Evolutionary conservation across 2,888 invertebrate species (phyloP), one percentile per base, ranked within the genome.

Genomic region (Hetaerina titia): DNA sequence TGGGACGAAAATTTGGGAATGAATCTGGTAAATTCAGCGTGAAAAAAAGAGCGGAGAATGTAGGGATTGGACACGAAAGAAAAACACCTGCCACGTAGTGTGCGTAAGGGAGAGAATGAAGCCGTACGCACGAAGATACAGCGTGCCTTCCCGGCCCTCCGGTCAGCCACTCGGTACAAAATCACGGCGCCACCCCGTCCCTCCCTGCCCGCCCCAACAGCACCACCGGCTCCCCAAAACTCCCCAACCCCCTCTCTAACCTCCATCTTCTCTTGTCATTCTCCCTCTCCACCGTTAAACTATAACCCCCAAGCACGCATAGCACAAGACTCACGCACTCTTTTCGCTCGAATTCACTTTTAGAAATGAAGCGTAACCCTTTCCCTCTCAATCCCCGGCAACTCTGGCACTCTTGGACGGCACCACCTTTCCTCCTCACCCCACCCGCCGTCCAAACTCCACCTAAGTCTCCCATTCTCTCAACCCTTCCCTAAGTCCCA

Each of bases 271-370:
- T 45, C 31, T 31, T 81, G 81, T 81, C 81, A 81, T 69, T 69
- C 69, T n/a, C 81, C 15, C 74, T n/a, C 74, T 5, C 81, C 31
- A 31, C 31, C 9, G 31, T 22, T 31, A 31, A 31, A 13, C 69
- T n/a, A 69, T 13, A 15, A 31, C 81, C n/a, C 25, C 81, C 13
- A 4, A 25, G 31, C 81, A 81, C 81, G 81, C 19, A 81, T 31
- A 13, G 25, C 25, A 31, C 25, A 8, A 31, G 31, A 31, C 81
- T 31, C 81, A 81, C 81, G 81, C 81, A 81, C 81, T 81, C 81
- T n/a, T 81, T 81, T 81, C 31, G 81, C 81, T 31, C 81, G 81
- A 81, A 81, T 81, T 81, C 81, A 81, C 81, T 81, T 31, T 81
- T 31, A 81, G 81, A 81, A 81, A 81, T 31, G 81, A 81, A 81